Base-by-base conservation (phyloP, 2,113 vertebrate species). In the Myrmophylax atrothorax region DNA sequence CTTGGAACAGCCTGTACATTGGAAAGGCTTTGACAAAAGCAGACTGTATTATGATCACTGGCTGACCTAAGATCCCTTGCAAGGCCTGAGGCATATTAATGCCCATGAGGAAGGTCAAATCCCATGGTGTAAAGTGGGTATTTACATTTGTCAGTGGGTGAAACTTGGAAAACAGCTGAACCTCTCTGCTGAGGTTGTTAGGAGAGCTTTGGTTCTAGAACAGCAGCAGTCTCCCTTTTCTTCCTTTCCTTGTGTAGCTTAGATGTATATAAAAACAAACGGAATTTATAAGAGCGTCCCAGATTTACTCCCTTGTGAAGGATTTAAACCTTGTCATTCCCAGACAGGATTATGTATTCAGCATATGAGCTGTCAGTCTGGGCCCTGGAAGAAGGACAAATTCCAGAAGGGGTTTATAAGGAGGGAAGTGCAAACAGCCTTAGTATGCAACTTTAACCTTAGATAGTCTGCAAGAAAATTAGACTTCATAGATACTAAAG, bases 301-400 rank as follows among this genome's bases (percentile, higher is more conserved):
- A 63, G 70, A 63, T 80, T 83, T 46, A 13, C 31, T 87, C 46
- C 42, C 47, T 58, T 40, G 23, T 62, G 52, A 81, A 58, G 44
- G 37, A 47, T 95, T 95, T 90, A 63, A 93, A 56, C 28, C 87
- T 78, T 75, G 60, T 72, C 3, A 1, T 91, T 91, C 80, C 53
- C 53, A 80, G 68, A 74, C 59, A 62, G 58, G 76, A 79, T 89
- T 87, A 84, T 53, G 42, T 84, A 68, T 92, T 92, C 90, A 60
- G 77, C 37, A 19, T 42, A 29, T 40, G n/a, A 88, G n/a, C 75
- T 85, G 68, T 78, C 80, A 78, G 81, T 66, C 69, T 66, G 47
- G 24, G 56, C 4, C 5, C 59, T 93, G 63, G 66, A 66, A 79
- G 35, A 83, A 73, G 60, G 52, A 55, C 2, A 1, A 87, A 91